Evolutionary conservation across 2,113 vertebrate genomes (phyloP).

Genomic region (Cavia aperea): DNA sequence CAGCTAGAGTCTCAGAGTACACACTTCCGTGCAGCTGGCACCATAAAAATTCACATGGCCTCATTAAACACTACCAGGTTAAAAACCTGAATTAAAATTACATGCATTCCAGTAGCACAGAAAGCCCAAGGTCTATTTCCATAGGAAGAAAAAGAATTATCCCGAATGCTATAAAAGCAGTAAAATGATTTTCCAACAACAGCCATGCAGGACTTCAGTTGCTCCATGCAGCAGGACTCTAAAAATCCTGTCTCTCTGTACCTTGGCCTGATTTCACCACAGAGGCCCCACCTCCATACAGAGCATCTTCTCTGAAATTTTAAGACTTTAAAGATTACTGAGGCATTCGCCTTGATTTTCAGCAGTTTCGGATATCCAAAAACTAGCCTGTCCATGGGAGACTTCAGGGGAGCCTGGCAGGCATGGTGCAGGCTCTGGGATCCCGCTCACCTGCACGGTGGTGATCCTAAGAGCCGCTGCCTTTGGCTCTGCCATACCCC

Average conservation of each 20-base stretch:
- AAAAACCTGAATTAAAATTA: slow-evolving; percentile 9
- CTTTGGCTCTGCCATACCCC: not conserved
- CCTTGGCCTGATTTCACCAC: not conserved
- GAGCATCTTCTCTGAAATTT: slow-evolving; percentile 9
- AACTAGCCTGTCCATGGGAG: not conserved
- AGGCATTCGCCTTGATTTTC: not conserved
- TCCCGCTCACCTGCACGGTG: not conserved
- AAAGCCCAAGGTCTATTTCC: slow-evolving; percentile 26
- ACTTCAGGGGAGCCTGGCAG: not conserved
- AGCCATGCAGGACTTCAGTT: not conserved
- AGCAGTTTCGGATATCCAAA: not conserved
- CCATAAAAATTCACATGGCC: slow-evolving; percentile 45
- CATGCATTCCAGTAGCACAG: not conserved
- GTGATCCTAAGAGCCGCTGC: too few species aligned
- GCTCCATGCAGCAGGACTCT: not conserved
- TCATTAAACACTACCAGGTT: slow-evolving; percentile 30
- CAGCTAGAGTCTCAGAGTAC: slow-evolving; percentile 34
- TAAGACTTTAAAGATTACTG: not conserved
- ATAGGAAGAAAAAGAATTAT: not conserved
- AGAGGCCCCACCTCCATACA: not conserved
- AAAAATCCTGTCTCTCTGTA: not conserved
- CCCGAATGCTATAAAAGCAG: not conserved
- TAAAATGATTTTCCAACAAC: not conserved
- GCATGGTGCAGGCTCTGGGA: not conserved
- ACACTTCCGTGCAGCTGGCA: slow-evolving; percentile 26